Conservation (phyloP, 2,797 vertebrate genomes). For the Garrulus glandarius region DNA sequence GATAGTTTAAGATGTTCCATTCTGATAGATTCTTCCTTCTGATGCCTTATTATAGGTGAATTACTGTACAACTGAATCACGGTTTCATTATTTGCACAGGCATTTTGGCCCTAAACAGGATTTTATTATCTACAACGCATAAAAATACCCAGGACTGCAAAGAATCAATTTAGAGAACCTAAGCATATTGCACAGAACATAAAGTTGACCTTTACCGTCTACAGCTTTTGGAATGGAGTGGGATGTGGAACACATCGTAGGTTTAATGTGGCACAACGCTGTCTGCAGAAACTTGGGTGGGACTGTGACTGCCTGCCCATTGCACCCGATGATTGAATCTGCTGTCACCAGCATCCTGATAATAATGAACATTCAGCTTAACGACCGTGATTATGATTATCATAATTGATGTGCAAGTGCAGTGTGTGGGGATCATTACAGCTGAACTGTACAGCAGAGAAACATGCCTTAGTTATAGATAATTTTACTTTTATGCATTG, state of each 20-base stretch:
- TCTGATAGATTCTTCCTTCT: conserved; percentile 4
- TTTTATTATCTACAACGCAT: conserved; percentile 74
- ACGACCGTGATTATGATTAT: conserved; percentile 86
- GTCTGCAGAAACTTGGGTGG: conserved; percentile 81
- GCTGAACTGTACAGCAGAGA: conserved; percentile 77
- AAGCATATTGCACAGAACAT: conserved; percentile 85
- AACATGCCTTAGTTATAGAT: conserved; percentile 75
- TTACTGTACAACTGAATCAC: conserved; percentile 29
- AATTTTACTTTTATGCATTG: conserved; percentile 76
- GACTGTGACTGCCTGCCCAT: conserved; percentile 74
- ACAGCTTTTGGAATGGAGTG: conserved; percentile 75
- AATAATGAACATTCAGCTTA: conserved; percentile 88
- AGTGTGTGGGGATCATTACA: conserved; percentile 81
- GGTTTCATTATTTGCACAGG: conserved; percentile 57
- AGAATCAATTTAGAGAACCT: conserved; percentile 81
- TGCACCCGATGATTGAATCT: conserved; percentile 82
- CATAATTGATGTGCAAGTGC: conserved; percentile 85
- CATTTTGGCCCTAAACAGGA: conserved; percentile 69
- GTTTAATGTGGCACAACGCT: conserved; percentile 82
- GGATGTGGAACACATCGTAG: conserved; percentile 80
- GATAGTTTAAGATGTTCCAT: conserved; percentile 8
- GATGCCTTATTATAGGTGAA: conserved; percentile 61
- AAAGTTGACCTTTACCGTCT: conserved; percentile 83
- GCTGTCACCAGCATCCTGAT: conserved; percentile 83
- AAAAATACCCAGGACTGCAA: conserved; percentile 68